phyloP scores from a whole-genome alignment of 2,797 vertebrate species.

The Hephaestus fuliginosus region DNA sequence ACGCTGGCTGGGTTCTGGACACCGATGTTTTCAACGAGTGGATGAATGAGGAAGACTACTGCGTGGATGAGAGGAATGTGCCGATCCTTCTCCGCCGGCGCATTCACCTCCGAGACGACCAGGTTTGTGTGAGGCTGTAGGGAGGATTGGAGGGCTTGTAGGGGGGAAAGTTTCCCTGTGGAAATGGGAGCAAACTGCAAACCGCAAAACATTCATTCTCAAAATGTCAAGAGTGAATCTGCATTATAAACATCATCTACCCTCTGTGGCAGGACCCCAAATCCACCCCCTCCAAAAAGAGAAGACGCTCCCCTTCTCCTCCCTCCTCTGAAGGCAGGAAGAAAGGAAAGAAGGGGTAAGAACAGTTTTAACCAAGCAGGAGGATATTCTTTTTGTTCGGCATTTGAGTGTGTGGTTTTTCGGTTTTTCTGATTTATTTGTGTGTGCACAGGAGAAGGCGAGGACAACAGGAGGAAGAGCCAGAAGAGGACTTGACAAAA shows the following conservation, averaged over 20 bases:
- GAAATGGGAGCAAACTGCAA: neutral
- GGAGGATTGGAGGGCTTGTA: neutral
- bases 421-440: neutral
- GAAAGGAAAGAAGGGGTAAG: slow-evolving; percentile 95
- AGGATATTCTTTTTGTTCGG: neutral
- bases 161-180: neutral
- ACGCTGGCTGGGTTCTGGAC: slow-evolving; percentile 94
- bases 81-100: slow-evolving; percentile 80
- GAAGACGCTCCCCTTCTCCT: slow-evolving; percentile 94
- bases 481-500: slow-evolving; percentile 97
- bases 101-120: slow-evolving; percentile 78
- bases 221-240: neutral
- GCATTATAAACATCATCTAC: slow-evolving; percentile 44
- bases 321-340: slow-evolving; percentile 91
- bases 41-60: slow-evolving; percentile 99
- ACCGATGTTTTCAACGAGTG: slow-evolving; percentile 95
- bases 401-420: neutral
- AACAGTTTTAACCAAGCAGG: neutral
- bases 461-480: slow-evolving; percentile 89
- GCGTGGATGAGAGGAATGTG: slow-evolving; percentile 92
- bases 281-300: slow-evolving; percentile 89
- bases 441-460: slow-evolving; percentile 87
- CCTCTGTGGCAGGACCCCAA: slow-evolving; percentile 88
- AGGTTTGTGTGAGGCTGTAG: slow-evolving; percentile 71
- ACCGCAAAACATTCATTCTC: neutral